phyloP scores from a whole-genome alignment of 2,797 vertebrate genomes.

The Syndactyla subalaris region DNA sequence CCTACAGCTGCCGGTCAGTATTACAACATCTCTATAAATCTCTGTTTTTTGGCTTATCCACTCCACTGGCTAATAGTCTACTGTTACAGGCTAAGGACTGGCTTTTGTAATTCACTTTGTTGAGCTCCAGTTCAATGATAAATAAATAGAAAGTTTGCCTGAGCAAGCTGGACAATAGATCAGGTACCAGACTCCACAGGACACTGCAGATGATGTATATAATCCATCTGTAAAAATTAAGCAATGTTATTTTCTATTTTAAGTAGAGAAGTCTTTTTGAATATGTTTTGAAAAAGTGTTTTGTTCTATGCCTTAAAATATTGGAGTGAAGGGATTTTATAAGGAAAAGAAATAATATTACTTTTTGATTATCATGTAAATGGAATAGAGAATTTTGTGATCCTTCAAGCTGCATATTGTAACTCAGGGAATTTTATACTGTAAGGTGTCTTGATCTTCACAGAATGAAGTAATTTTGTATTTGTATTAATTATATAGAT shows the following conservation, averaged over 20 bases:
- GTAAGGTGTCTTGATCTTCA: background rate
- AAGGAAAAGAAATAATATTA: background rate
- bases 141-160: background rate
- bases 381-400: background rate
- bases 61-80: background rate
- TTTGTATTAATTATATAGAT: slow-evolving; percentile 15
- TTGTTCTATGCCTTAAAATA: slow-evolving; percentile 14
- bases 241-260: background rate
- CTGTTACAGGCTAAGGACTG: background rate
- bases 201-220: background rate
- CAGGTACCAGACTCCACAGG: background rate
- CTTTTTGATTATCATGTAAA: background rate
- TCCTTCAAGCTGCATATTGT: background rate
- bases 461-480: slow-evolving; percentile 15
- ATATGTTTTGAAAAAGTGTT: background rate
- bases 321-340: background rate
- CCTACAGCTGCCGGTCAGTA: background rate
- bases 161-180: background rate
- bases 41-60: background rate
- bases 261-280: background rate
- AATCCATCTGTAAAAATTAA: background rate
- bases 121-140: background rate
- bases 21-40: background rate
- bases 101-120: background rate
- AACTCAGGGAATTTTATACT: slow-evolving; percentile 73